A percentile compares a stretch with the other conserved stretches of the same genome.
These are phyloP conservation scores for Enteromius trimaculatus DNA, from an alignment of 2,797 vertebrate species.

Conservation along the genomic window DNA sequence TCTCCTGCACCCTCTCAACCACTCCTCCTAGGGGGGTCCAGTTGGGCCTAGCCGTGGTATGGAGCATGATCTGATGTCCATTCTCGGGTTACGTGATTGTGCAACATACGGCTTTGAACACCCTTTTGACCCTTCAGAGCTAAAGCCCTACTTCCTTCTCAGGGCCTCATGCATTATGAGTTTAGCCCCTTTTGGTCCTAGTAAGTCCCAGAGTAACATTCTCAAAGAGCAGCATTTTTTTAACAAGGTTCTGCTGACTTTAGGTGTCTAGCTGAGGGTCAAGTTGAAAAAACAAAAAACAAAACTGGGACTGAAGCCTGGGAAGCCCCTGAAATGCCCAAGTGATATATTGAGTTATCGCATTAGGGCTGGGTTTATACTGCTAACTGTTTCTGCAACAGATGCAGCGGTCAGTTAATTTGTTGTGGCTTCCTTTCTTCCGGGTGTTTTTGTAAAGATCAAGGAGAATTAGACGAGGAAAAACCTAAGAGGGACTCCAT, in stretches of 20 bases:
- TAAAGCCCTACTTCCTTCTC: constrained; percentile 37
- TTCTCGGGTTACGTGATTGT: constrained; percentile 62
- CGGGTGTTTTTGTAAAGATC: background rate
- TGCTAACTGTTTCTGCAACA: constrained; percentile 3
- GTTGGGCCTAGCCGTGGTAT: constrained; percentile 37
- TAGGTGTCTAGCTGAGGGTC: constrained; percentile 5
- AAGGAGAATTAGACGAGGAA: background rate
- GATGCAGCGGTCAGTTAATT: background rate
- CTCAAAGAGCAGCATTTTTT: background rate
- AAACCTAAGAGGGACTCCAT: background rate
- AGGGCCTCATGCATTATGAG: constrained; percentile 39
- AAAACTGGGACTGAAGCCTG: constrained; percentile 19
- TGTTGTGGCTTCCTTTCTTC: background rate
- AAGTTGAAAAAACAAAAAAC: background rate
- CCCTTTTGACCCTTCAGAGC: constrained; percentile 41
- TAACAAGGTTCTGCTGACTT: background rate
- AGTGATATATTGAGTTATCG: background rate
- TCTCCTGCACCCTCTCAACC: constrained; percentile 23
- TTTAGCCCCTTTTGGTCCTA: constrained; percentile 34
- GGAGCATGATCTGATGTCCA: constrained; percentile 19
- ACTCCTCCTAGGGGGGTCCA: constrained; percentile 45
- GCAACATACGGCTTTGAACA: constrained; percentile 49
- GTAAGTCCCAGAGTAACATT: background rate
- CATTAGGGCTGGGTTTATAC: background rate
- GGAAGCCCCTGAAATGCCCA: constrained; percentile 26